phyloP scores from a whole-genome alignment of 2,797 vertebrate genomes.

The Sebastes reedi region DNA sequence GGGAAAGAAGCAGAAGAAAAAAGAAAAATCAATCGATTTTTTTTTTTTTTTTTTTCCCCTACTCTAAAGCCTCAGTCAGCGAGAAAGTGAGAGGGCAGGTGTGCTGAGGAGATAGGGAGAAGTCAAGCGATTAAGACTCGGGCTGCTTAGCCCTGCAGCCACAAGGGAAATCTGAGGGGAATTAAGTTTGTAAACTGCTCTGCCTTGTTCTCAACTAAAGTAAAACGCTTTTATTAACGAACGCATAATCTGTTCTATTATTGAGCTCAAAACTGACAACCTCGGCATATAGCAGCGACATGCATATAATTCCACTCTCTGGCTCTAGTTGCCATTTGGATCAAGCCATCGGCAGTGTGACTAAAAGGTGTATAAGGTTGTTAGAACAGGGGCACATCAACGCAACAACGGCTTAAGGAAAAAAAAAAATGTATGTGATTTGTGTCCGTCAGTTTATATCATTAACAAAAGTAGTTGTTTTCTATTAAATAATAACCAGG shows the following conservation, averaged over 20 bases:
- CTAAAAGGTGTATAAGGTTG: not conserved
- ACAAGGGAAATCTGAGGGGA: slow-evolving; percentile 81
- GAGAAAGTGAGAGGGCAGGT: slow-evolving; percentile 76
- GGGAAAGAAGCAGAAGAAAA: not conserved
- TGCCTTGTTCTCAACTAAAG: slow-evolving; percentile 70
- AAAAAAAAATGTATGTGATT: not conserved
- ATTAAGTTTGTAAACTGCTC: slow-evolving; percentile 81
- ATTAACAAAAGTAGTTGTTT: not conserved
- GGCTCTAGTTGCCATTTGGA: not conserved
- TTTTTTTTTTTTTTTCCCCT: not conserved
- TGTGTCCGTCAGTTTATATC: not conserved
- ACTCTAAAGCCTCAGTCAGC: slow-evolving; percentile 67
- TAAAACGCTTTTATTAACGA: slow-evolving; percentile 75
- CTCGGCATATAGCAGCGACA: slow-evolving; percentile 15
- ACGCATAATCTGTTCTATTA: slow-evolving; percentile 73
- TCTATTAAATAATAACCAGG: not conserved
- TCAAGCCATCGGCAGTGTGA: not conserved
- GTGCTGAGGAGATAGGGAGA: slow-evolving; percentile 74
- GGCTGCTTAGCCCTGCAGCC: slow-evolving; percentile 73
- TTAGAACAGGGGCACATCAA: not conserved
- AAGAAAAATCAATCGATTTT: slow-evolving; percentile 45
- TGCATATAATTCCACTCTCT: slow-evolving; percentile 13
- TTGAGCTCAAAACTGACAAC: slow-evolving; percentile 67
- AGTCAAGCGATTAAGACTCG: slow-evolving; percentile 81
- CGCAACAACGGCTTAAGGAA: not conserved